Evolutionary conservation across 2,797 vertebrate species (phyloP).

Genomic region (Jordanella pulchra): DNA sequence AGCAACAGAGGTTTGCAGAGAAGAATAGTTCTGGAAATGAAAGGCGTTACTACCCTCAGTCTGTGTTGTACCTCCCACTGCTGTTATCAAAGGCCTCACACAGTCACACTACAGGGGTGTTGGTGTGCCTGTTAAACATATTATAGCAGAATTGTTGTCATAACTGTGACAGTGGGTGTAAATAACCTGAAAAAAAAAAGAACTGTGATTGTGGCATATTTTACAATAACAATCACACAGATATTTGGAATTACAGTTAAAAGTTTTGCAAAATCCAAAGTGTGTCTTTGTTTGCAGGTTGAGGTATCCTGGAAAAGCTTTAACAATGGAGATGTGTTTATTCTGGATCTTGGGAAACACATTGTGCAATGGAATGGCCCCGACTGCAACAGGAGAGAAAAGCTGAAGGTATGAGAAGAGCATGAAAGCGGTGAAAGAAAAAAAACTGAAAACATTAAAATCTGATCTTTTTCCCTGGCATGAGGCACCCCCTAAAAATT

Average conservation of each 20-base stretch:
- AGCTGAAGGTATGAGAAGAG: constrained; percentile 80
- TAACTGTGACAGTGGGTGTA: constrained; percentile 34
- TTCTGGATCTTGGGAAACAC: constrained; percentile 89
- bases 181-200: constrained; percentile 11
- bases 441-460: too few species aligned
- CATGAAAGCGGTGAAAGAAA: neutral
- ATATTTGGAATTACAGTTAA: neutral
- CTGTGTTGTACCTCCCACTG: constrained; percentile 30
- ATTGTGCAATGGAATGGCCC: constrained; percentile 93
- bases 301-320: constrained; percentile 90
- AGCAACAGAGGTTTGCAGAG: constrained; percentile 83
- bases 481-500: too few species aligned
- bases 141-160: constrained; percentile 33
- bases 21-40: constrained; percentile 3
- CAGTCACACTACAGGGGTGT: constrained; percentile 11
- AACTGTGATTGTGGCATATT: constrained; percentile 11
- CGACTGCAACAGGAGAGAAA: constrained; percentile 88
- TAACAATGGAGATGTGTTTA: constrained; percentile 89
- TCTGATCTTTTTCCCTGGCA: too few species aligned
- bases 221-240: neutral
- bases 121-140: constrained; percentile 40
- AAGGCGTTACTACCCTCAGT: constrained; percentile 10
- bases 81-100: constrained; percentile 32
- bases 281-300: constrained; percentile 71
- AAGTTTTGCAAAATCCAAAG: neutral